Percentiles rank a stretch among this genome's conserved stretches.
Evolutionary conservation across 2,113 vertebrate species (phyloP).

Genomic region (Puma concolor): DNA sequence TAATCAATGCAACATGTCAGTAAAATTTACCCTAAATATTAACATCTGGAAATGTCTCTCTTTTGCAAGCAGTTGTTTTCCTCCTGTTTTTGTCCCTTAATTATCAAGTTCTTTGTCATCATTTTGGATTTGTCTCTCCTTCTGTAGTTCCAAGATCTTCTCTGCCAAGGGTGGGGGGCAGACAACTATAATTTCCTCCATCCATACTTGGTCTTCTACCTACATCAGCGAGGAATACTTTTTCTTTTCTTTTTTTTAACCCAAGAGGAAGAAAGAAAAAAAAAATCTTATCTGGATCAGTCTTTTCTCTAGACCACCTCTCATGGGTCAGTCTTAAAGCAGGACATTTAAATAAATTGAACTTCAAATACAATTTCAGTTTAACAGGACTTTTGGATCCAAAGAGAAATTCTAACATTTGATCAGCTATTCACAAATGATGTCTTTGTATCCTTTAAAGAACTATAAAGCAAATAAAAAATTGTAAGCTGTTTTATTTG

Average conservation of each 20-base stretch:
- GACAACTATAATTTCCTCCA: not conserved
- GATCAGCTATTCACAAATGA: slow-evolving; percentile 87
- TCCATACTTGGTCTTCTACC: not conserved
- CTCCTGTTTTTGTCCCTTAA: not conserved
- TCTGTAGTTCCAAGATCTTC: slow-evolving; percentile 24
- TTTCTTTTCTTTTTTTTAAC: slow-evolving; percentile 12
- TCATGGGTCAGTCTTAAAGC: slow-evolving; percentile 55
- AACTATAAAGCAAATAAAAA: slow-evolving; percentile 85
- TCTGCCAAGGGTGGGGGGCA: not conserved
- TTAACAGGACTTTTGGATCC: slow-evolving; percentile 79
- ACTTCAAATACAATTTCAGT: slow-evolving; percentile 83
- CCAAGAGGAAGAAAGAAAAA: not conserved
- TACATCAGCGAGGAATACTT: not conserved
- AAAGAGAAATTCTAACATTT: slow-evolving; percentile 86
- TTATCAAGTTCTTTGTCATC: slow-evolving; percentile 3
- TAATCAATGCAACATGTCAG: not conserved
- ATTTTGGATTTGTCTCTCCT: not conserved
- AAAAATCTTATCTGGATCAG: slow-evolving; percentile 55
- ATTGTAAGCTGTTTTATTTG: slow-evolving; percentile 85
- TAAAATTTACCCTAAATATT: not conserved
- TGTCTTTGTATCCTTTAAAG: slow-evolving; percentile 85
- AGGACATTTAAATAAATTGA: slow-evolving; percentile 81
- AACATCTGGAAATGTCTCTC: slow-evolving; percentile 15
- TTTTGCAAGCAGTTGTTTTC: not conserved
- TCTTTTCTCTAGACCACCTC: slow-evolving; percentile 60